phyloP scores from a whole-genome alignment of 1,140 invertebrate species.

The Drosophila sechellia region DNA sequence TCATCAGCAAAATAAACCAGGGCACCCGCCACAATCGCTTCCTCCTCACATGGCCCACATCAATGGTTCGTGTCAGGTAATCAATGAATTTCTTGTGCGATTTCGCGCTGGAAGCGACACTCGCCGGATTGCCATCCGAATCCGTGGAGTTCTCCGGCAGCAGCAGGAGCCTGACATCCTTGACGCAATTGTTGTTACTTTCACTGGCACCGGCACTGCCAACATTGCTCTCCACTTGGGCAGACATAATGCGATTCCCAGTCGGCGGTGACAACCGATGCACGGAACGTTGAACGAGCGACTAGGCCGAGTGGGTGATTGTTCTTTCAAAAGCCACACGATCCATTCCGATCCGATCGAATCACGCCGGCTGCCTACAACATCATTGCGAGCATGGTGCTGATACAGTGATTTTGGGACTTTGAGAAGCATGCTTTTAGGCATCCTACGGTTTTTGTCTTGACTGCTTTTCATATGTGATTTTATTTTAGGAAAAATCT shows the following conservation, averaged over 20 bases:
- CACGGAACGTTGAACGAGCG: conserved; percentile 50
- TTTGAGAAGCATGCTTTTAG: conserved; percentile 43
- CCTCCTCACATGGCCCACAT: conserved; percentile 4
- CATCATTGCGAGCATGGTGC: neutral
- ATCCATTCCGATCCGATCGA: conserved; percentile 22
- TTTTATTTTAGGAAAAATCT: no score
- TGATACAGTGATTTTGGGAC: no score
- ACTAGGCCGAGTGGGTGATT: conserved; percentile 54
- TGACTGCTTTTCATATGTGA: neutral
- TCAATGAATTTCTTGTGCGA: conserved; percentile 72
- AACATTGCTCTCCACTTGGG: conserved; percentile 33
- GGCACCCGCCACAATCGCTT: conserved; percentile 62
- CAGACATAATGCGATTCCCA: conserved; percentile 46
- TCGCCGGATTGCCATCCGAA: conserved; percentile 1
- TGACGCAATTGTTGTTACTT: conserved; percentile 44
- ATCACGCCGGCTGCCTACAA: conserved; percentile 1
- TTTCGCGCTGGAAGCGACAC: conserved; percentile 20
- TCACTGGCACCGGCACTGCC: conserved; percentile 25
- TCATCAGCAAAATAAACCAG: conserved; percentile 74
- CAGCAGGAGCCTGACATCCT: conserved; percentile 58
- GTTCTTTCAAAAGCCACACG: conserved; percentile 29
- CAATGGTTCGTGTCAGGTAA: conserved; percentile 48
- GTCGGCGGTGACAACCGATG: conserved; percentile 43
- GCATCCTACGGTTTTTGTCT: neutral
- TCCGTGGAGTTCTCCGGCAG: conserved; percentile 13